These are phyloP conservation scores for Erpetoichthys calabaricus DNA, from an alignment of 2,797 vertebrate genomes.

Conservation along the genomic window DNA sequence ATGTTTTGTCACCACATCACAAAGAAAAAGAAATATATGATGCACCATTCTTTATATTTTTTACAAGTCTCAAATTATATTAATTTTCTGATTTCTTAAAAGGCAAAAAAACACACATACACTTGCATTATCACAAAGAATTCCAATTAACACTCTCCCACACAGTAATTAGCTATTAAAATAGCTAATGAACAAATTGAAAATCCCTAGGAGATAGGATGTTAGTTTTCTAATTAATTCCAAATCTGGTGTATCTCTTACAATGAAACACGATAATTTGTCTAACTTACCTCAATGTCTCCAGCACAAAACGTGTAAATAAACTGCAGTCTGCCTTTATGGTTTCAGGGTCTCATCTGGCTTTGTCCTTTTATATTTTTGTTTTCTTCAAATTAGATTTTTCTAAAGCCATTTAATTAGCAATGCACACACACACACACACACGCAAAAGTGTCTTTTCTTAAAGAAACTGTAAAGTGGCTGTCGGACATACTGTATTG, in stretches of 20 bases:
- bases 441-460: constrained; percentile 11
- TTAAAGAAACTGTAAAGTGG: constrained; percentile 12
- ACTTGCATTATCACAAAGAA: constrained; percentile 47
- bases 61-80: constrained; percentile 11
- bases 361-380: constrained; percentile 11
- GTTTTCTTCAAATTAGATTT: constrained; percentile 14
- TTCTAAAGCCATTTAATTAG: constrained; percentile 13
- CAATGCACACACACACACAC: neutral
- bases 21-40: no score
- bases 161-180: constrained; percentile 75
- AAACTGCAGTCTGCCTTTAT: constrained; percentile 13
- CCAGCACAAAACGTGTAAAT: constrained; percentile 14
- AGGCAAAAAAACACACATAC: no score
- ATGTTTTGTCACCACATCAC: no score
- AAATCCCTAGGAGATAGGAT: constrained; percentile 37
- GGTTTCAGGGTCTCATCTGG: constrained; percentile 3
- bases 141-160: constrained; percentile 84
- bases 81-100: no score
- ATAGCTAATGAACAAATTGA: constrained; percentile 45
- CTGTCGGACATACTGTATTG: constrained; percentile 12
- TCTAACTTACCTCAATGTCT: constrained; percentile 23
- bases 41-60: neutral
- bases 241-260: constrained; percentile 35
- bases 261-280: constrained; percentile 24
- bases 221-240: constrained; percentile 40